Base-by-base conservation (phyloP, 2,113 vertebrate species). In the Salvelinus sp. region DNA sequence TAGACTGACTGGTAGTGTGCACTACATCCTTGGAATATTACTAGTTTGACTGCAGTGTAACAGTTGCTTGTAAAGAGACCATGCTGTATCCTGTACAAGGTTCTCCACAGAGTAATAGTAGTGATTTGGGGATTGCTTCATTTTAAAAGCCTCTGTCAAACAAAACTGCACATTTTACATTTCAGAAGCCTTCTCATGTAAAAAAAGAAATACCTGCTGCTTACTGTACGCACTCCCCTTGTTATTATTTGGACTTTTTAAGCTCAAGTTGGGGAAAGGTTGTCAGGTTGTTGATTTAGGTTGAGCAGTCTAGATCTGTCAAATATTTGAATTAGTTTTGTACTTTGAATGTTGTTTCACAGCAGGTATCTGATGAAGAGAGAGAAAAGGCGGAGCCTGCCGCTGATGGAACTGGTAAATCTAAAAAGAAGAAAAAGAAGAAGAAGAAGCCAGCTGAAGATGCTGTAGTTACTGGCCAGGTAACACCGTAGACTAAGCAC, bases 401-500 rank as follows among this genome's bases (percentile, higher is more conserved):
- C 75, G 78, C 81, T 81, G 91, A 95, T 76, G 86, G 93, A 87
- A 90, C 88, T 33, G 90, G 94, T 38, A 98, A 98, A 91, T 93
- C 93, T 9, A 98, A 98, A 86, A 98, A 97, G 90, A 99, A 97
- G 89, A 98, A 97, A 83, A 99, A 97, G 91, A 97, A 96, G 83
- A 98, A 98, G 95, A 98, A 97, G 94, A 96, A 96, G 89, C 91
- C 93, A 73, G 90, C 88, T 22, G 97, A 97, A 77, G 96, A 95
- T n/a, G 88, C 89, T 69, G 94, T 85, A 74, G 82, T 89, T 84
- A 50, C 90, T 85, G 82, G 76, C 81, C 96, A 95, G 95, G 97
- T 98, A 89, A 88, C n/a, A 70, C 62, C 1, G 14, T 22, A 13
- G 12, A 22, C 4, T 2, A 20, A 7, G 10, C 1, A 68, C 2